phyloP scores from a whole-genome alignment of 2,797 vertebrate species.

The Cetoscarus ocellatus region DNA sequence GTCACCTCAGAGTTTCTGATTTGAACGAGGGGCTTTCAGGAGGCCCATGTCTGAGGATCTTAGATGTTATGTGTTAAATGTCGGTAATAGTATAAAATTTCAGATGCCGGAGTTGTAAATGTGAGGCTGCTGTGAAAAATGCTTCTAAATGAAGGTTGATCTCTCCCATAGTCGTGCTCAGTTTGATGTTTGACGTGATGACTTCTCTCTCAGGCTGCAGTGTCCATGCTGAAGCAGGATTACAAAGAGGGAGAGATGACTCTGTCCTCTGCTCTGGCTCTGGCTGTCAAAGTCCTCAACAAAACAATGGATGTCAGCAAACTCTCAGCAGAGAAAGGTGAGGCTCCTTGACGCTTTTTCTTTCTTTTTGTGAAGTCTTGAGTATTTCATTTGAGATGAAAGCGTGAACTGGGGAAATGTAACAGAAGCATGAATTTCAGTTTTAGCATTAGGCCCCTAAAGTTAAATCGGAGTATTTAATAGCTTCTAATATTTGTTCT shows the following conservation, averaged over 20 bases:
- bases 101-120: too few relatives aligned
- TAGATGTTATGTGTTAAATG: too few relatives aligned
- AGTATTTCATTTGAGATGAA: too few relatives aligned
- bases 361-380: background rate
- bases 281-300: slow-evolving; percentile 98
- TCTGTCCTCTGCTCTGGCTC: slow-evolving; percentile 91
- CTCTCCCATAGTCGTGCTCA: background rate
- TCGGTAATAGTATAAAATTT: too few relatives aligned
- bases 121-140: background rate
- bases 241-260: slow-evolving; percentile 98
- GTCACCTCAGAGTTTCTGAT: too few relatives aligned
- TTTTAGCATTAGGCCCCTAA: too few relatives aligned
- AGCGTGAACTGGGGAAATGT: too few relatives aligned
- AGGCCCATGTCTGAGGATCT: too few relatives aligned
- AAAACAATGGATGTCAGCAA: slow-evolving; percentile 99
- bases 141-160: background rate
- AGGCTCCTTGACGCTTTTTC: slow-evolving; percentile 23
- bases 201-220: slow-evolving; percentile 87
- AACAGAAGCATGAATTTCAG: too few relatives aligned
- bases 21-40: too few relatives aligned
- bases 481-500: background rate
- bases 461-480: too few relatives aligned
- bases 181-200: background rate
- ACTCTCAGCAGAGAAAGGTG: slow-evolving; percentile 98
- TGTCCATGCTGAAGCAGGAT: slow-evolving; percentile 99